Evolutionary conservation across 2,888 invertebrate genomes (phyloP).

Genomic region (Phragmatobia fuliginosa): DNA sequence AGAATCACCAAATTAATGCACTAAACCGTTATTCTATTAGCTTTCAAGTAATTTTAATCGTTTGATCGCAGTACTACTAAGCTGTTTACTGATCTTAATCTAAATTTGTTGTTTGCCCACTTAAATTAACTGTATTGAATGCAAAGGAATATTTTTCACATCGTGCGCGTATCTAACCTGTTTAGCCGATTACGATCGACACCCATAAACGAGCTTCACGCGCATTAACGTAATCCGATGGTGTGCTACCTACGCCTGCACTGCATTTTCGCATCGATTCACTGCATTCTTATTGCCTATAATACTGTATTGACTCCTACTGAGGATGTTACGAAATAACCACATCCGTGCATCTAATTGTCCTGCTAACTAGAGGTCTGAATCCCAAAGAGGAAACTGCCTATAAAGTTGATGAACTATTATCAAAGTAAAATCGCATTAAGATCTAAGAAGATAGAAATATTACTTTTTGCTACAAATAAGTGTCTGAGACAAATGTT

Average conservation of each 20-base stretch:
- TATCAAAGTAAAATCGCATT: slow-evolving; percentile 35
- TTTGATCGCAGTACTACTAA: not conserved
- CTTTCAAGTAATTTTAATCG: not conserved
- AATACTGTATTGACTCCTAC: slow-evolving; percentile 58
- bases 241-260: slow-evolving; percentile 41
- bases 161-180: slow-evolving; percentile 11
- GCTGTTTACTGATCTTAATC: not conserved
- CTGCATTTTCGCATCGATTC: slow-evolving; percentile 68
- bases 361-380: slow-evolving; percentile 50
- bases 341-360: slow-evolving; percentile 75
- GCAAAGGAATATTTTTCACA: slow-evolving; percentile 1
- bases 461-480: not conserved
- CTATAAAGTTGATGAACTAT: slow-evolving; percentile 45
- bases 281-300: slow-evolving; percentile 63
- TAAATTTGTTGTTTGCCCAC: not conserved
- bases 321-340: slow-evolving; percentile 75
- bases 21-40: not conserved
- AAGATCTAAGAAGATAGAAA: slow-evolving; percentile 24
- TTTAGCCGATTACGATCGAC: slow-evolving; percentile 22
- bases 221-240: slow-evolving; percentile 48
- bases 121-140: not conserved
- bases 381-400: slow-evolving; percentile 42
- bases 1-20: not conserved
- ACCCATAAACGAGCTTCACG: slow-evolving; percentile 45
- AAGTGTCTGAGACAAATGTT: slow-evolving; percentile 1